Base-by-base conservation (phyloP, 2,797 vertebrate genomes). In the Gorsachius magnificus region DNA sequence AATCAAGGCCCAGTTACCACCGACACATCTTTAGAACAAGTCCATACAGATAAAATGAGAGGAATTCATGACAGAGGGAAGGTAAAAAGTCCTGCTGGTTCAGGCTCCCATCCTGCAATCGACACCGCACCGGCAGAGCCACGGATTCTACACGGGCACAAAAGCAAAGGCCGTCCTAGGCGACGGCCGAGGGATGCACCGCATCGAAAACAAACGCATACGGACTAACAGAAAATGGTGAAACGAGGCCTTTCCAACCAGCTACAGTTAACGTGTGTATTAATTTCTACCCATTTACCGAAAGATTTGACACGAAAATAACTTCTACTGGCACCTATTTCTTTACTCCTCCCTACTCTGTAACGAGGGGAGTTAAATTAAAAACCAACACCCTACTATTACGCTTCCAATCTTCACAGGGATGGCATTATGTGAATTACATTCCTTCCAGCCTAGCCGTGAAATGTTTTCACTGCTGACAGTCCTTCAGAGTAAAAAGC, bases 131-230 rank as follows among this genome's bases (percentile, higher is more conserved):
- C 22, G 26, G 65, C 65, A 38, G 58, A 66, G 24, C 28, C 35
- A 6, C 9, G 33, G 48, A 31, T 31, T 24, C 58, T 26, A 26
- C 5, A 17, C 3, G 33, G 46, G 43, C 54, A 74, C 75, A 61
- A 57, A 63, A 53, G 77, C 61, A 74, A 64, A 71, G 31, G 56
- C 29, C 25, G 51, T 35, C 53, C 50, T 6, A 46, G n/a, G 26
- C 7, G 13, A n/a, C 4, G 21, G 54, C 60, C 45, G 22, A 15
- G 33, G 28, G 38, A 53, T 35, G 88, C n/a, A 33, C 25, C 2
- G 0, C 15, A 54, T 10, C 1, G 13, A 51, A 45, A 56, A 1
- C 7, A 41, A 46, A 53, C 1, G 0, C 46, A 8, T 21, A 18
- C 12, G n/a, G 14, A 51, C 10, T 43, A 65, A 70, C 11, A 36